Evolutionary conservation across 92 coral and sea anemone species (phyloP), one percentile per base, ranked within the genome.

Genomic region (Zoanthus gigantus): DNA sequence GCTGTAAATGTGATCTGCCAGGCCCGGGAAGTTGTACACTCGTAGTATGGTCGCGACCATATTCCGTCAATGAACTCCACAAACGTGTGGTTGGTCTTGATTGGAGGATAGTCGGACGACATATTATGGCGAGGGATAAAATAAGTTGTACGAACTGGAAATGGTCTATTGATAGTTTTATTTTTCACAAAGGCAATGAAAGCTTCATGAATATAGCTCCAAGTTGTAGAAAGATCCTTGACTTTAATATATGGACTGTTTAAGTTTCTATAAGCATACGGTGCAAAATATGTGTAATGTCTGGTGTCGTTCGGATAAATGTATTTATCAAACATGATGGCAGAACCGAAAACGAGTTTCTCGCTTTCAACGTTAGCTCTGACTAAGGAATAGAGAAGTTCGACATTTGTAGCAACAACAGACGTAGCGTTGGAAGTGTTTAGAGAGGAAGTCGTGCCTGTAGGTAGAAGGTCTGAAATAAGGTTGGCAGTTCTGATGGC

Each of bases 11-110:
- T 95, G 14, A 95, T 76, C 44, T 90, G 89, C 96, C 98, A 95
- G 0, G 96, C 94, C 15, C 86, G 90, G 4, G 94, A 87, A 0
- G 96, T 93, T 0, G 98, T 93, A 23, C 98, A 95, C 84, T 95
- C 98, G 34, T 83, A 95, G 48, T 95, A 95, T 0, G 98, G 98
- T 32, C 98, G 63, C 10, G 96, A 93, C 98, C 98, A 95, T 44
- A 95, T 71, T 0, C 98, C 98, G 56, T 95, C 98, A 13, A 87
- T 77, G 3, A 94, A 78, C 86, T 93, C 98, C 69, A 91, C 98
- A 80, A 95, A 95, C 30, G 23, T 68, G 28, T 95, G 98, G 18
- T 90, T 87, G 37, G 93, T 65, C 17, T 50, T 67, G 11, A 89
- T 75, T 29, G 72, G 94, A 18, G 87, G 54, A 50, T 48, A 78